These are phyloP conservation scores for Ptychoptera albimana DNA, from an alignment of 2,888 invertebrate genomes.

Conservation along the genomic window DNA sequence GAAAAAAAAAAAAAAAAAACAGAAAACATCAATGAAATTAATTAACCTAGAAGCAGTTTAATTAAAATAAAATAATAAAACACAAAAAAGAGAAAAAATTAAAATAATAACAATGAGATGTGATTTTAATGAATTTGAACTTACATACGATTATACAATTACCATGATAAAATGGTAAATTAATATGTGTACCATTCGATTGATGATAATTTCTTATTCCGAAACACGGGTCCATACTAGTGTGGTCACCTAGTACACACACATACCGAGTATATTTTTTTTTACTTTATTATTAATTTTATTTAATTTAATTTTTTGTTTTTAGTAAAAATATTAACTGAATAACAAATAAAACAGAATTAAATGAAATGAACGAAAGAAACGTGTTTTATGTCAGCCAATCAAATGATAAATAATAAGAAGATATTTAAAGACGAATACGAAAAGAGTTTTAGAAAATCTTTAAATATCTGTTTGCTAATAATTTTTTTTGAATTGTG, in stretches of 20 bases:
- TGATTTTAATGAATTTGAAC: constrained; percentile 25
- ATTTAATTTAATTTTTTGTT: neutral
- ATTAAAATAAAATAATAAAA: constrained; percentile 2
- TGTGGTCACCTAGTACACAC: constrained; percentile 24
- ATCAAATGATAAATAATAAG: constrained; percentile 6
- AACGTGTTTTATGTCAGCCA: constrained; percentile 4
- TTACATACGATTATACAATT: constrained; percentile 64
- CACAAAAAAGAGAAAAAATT: no score
- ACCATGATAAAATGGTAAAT: constrained; percentile 72
- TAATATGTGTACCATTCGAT: constrained; percentile 58
- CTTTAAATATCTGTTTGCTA: neutral
- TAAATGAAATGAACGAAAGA: neutral
- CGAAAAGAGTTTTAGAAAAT: neutral
- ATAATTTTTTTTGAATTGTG: constrained; percentile 1
- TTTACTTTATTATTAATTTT: no score
- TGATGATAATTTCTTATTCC: constrained; percentile 50
- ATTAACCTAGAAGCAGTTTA: neutral
- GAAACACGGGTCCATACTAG: constrained; percentile 28
- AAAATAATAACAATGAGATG: constrained; percentile 1
- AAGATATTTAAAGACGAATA: neutral
- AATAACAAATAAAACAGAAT: neutral
- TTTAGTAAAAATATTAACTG: neutral
- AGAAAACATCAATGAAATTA: no score
- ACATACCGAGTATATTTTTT: neutral
- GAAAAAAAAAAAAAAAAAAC: no score